Evolutionary conservation across 2,797 vertebrate species (phyloP).

Genomic region (Echeneis naucrates): DNA sequence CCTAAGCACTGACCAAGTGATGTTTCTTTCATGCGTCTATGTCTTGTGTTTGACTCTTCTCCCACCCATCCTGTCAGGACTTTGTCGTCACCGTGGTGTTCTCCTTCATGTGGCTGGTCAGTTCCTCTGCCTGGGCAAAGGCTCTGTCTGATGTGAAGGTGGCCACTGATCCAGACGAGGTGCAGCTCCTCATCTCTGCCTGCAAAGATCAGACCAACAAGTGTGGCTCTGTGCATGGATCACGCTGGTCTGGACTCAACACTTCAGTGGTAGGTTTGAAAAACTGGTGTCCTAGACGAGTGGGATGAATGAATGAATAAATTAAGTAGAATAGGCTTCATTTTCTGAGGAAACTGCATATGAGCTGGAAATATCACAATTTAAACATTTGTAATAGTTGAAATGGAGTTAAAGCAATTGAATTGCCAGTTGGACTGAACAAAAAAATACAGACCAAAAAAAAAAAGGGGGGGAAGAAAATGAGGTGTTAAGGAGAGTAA

Average conservation of each 20-base stretch:
- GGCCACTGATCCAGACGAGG: conserved; percentile 93
- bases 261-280: conserved; percentile 93
- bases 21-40: not conserved
- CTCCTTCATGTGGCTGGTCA: conserved; percentile 98
- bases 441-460: not conserved
- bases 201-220: conserved; percentile 94
- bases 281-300: not conserved
- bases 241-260: conserved; percentile 96
- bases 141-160: conserved; percentile 96
- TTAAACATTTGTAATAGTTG: conserved; percentile 1
- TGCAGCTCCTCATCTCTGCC: conserved; percentile 92
- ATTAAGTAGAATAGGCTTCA: not conserved
- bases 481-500: not conserved
- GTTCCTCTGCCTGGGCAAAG: conserved; percentile 98
- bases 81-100: conserved; percentile 97
- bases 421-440: not conserved
- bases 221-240: conserved; percentile 89
- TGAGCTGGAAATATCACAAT: not conserved
- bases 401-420: not conserved
- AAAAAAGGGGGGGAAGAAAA: not conserved
- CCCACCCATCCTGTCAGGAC: conserved; percentile 84
- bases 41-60: not conserved
- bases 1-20: not conserved
- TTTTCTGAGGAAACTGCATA: not conserved
- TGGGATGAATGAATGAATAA: not conserved